Evolutionary conservation across 2,113 vertebrate genomes (phyloP).

Genomic region (Probosciger aterrimus): DNA sequence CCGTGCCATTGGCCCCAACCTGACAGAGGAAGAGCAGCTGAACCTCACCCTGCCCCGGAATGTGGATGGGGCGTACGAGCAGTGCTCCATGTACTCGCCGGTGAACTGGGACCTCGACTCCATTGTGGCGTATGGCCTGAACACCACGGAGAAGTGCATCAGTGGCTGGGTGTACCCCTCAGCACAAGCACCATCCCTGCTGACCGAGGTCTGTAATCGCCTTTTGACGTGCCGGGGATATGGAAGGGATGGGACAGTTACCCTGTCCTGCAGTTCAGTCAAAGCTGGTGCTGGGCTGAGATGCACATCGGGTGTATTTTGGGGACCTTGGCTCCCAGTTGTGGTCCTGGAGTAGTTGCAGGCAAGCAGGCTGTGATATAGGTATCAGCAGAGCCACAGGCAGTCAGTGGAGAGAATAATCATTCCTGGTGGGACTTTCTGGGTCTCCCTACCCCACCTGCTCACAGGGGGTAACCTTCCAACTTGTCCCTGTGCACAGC

Average conservation of each 20-base stretch:
- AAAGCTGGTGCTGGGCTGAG: not conserved
- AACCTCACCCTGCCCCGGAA: conserved; percentile 79
- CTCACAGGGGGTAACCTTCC: not conserved
- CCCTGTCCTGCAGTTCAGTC: not conserved
- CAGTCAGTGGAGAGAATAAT: not conserved
- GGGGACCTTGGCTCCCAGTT: not conserved
- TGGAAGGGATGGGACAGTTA: accelerated
- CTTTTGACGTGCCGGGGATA: accelerated
- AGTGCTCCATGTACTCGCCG: conserved; percentile 80
- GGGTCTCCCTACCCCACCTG: not conserved
- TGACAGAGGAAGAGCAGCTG: conserved; percentile 70
- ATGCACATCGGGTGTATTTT: not conserved
- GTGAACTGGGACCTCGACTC: conserved; percentile 71
- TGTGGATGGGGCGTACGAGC: conserved; percentile 61
- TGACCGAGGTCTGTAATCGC: conserved; percentile 77
- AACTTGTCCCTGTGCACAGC: not conserved
- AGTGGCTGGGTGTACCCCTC: conserved; percentile 75
- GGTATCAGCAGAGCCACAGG: not conserved
- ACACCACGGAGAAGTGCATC: conserved; percentile 70
- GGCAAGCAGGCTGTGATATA: not conserved
- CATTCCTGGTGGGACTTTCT: not conserved
- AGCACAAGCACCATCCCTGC: conserved; percentile 65
- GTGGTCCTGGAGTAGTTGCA: not conserved
- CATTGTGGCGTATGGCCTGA: conserved; percentile 76
- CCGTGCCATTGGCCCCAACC: conserved; percentile 61